Evolutionary conservation across 2,888 invertebrate genomes (phyloP).

Genomic region (Dichetophora obliterata): DNA sequence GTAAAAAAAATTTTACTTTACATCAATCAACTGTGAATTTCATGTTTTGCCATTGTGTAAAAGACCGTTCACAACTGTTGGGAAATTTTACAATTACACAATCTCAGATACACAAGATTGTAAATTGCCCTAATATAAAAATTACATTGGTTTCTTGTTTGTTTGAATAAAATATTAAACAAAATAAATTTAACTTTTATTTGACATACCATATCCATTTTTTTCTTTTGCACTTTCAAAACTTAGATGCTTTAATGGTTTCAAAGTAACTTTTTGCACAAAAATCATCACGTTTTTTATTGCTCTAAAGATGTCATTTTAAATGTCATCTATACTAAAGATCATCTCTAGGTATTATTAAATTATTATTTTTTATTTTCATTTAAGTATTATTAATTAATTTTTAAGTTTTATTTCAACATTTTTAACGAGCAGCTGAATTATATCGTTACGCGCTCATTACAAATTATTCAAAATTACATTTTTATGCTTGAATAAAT

Average conservation of each 20-base stretch:
- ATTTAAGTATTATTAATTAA: background rate
- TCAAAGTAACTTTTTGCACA: no score
- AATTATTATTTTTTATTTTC: background rate
- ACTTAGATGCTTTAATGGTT: no score
- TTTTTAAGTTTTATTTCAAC: background rate
- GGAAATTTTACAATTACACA: no score
- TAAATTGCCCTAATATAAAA: no score
- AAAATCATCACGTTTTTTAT: background rate
- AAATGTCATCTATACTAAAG: background rate
- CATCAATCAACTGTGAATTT: no score
- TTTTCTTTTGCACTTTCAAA: background rate
- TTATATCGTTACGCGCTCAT: conserved; percentile 13
- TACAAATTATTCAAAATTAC: conserved; percentile 6
- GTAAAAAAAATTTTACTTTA: no score
- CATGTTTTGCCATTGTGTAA: no score
- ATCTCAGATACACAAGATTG: no score
- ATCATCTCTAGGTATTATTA: background rate
- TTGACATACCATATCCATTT: conserved; percentile 31
- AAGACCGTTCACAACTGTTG: no score
- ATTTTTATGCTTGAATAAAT: conserved; percentile 20
- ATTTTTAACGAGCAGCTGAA: background rate
- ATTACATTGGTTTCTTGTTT: no score
- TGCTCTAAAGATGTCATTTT: background rate
- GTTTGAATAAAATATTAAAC: no score
- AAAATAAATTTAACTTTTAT: no score